phyloP scores from a whole-genome alignment of 2,113 vertebrate genomes.

The Craseonycteris thonglongyai region DNA sequence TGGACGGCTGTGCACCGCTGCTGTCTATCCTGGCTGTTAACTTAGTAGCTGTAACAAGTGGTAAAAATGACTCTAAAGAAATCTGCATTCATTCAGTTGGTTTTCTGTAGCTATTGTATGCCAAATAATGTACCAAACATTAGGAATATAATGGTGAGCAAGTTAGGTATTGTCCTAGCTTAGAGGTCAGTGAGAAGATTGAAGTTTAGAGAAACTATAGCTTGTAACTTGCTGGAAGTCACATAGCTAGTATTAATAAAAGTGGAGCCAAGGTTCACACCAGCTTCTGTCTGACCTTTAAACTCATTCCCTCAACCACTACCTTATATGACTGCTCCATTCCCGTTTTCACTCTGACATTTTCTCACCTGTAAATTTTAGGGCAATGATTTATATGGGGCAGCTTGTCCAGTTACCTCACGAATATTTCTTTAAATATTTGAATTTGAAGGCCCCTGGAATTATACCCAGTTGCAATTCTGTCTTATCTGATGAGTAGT shows the following conservation, averaged over 20 bases:
- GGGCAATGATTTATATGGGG: not conserved
- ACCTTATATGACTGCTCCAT: not conserved
- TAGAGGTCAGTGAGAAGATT: not conserved
- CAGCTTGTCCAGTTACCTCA: not conserved
- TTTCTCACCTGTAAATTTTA: not conserved
- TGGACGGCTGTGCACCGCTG: not conserved
- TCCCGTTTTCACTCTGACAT: not conserved
- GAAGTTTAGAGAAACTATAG: not conserved
- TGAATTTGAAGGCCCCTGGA: not conserved
- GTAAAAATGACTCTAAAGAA: not conserved
- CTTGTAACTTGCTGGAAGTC: not conserved
- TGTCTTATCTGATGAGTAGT: not conserved
- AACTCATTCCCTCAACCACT: not conserved
- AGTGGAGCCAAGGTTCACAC: not conserved
- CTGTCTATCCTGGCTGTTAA: not conserved
- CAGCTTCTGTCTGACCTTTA: not conserved
- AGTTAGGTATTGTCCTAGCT: not conserved
- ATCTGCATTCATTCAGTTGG: not conserved
- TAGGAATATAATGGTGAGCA: not conserved
- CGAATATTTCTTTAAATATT: not conserved
- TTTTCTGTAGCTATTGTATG: not conserved
- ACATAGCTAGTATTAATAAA: not conserved
- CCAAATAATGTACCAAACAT: not conserved
- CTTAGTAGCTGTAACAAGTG: not conserved
- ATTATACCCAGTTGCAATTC: not conserved